Evolutionary conservation across 1,140 invertebrate species (phyloP), one percentile per base, ranked within the genome.

Genomic region (Acromyrmex heyeri): DNA sequence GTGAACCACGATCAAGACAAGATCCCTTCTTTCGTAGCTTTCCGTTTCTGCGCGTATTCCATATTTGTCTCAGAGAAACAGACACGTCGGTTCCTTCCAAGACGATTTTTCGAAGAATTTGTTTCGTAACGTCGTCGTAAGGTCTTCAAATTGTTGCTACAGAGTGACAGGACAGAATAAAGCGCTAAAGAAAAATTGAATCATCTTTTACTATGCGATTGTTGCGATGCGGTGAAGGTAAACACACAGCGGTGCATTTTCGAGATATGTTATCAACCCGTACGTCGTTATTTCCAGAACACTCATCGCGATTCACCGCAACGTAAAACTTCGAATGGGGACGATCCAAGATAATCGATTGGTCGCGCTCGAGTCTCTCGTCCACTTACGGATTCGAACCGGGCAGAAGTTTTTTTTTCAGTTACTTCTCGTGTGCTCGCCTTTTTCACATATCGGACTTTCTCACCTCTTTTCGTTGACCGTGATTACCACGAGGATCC

Each of bases 311-410:
- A 64, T 44, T 76, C 16, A 21, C 57, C 73, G 27, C 69, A 24
- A 55, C 34, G 88, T 61, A 50, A 69, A 59, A 55, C 85, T 55
- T 85, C 55, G 76, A 90, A 82, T 75, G 90, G 79, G 88, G 86
- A 91, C 87, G 88, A 92, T 92, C 89, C 61, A 81, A 70, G 88
- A 90, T 89, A 90, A 93, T 93, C 92, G 86, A 93, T 93, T 92
- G 27, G 89, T 44, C 86, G 69, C 90, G 91, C 89, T 91, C 88
- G 88, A 90, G 91, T 93, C 91, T 92, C 91, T 69, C 90, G 81
- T 91, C 92, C 92, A 92, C 92, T 94, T 94, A 93, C 83, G 89
- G 85, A 93, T 94, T 92, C 92, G 93, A 88, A 83, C 64, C 90
- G 91, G 92, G 87, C 92, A 82, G 86, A 82, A 86, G 89, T 90